Evolutionary conservation across 2,113 vertebrate genomes (phyloP), one percentile per base, ranked within the genome.

Genomic region (Todiramphus saurophagus): DNA sequence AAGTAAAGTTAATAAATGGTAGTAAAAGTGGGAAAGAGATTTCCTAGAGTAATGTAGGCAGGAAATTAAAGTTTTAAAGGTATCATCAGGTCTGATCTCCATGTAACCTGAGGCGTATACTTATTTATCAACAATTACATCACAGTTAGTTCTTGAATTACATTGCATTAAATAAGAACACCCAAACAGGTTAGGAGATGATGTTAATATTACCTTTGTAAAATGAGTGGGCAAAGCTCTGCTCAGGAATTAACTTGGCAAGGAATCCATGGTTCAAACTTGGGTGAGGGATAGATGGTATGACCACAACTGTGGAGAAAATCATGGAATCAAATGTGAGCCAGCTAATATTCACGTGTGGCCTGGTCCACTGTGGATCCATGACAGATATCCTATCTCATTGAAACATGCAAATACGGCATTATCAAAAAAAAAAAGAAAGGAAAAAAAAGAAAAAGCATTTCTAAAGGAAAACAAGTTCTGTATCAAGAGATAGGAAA

Each of bases 251-350:
- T 97, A 98, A 97, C 98, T 98, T 98, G 97, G 98, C 98, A 98
- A 98, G 98, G 96, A 98, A 98, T 98, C 98, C 98, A 98, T 98
- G 98, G 98, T 98, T 98, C 98, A 98, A 94, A 98, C 98, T 98
- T 98, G 98, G 98, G 97, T 98, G 98, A 97, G 98, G 97, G 97
- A 98, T 98, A 98, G 98, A 98, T 94, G 98, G 98, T 97, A 98
- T 98, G 97, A 98, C 98, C 97, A 98, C 98, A 98, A 98, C 98
- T 98, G 98, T 97, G 95, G 96, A 98, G 96, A 98, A 97, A 98
- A 98, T 97, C 96, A 98, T 96, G 97, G 96, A 97, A 93, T 97
- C 97, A 98, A 74, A 97, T 89, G 96, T 98, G 96, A 98, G 96
- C 95, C 96, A 96, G 95, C 97, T 98, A 96, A 66, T 92, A 96